Evolutionary conservation across 2,113 vertebrate genomes (phyloP).

Genomic region (Capricornis sumatraensis): DNA sequence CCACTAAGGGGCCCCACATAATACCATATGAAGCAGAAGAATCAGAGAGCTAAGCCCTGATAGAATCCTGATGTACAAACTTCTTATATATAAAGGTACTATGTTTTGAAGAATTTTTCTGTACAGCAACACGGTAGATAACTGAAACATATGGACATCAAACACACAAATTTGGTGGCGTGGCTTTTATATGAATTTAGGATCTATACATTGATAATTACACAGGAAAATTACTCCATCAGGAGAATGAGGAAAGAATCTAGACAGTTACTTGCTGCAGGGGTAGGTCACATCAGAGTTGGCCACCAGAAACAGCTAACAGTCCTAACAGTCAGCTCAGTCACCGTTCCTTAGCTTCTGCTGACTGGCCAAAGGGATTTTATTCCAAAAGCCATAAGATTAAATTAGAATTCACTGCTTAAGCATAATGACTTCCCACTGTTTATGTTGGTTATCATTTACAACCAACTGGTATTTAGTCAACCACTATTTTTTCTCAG

Average conservation of each 20-base stretch:
- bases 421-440: slow-evolving; percentile 66
- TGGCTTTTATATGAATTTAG: background rate
- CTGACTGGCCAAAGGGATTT: slow-evolving; percentile 30
- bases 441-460: slow-evolving; percentile 68
- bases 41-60: background rate
- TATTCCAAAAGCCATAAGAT: slow-evolving; percentile 61
- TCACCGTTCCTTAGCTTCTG: background rate
- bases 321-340: background rate
- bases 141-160: background rate
- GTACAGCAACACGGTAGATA: background rate
- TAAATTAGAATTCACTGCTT: slow-evolving; percentile 72
- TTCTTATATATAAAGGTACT: background rate
- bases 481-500: slow-evolving; percentile 63
- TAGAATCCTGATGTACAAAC: background rate
- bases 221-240: background rate
- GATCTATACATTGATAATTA: background rate
- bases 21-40: background rate
- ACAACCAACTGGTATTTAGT: slow-evolving; percentile 75
- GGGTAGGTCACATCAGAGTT: background rate
- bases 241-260: background rate
- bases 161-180: background rate
- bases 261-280: background rate
- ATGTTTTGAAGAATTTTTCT: background rate
- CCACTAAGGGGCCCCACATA: background rate
- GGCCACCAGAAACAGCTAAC: background rate